Conservation (phyloP, 2,888 invertebrate species). For the Parelbella ahira region DNA sequence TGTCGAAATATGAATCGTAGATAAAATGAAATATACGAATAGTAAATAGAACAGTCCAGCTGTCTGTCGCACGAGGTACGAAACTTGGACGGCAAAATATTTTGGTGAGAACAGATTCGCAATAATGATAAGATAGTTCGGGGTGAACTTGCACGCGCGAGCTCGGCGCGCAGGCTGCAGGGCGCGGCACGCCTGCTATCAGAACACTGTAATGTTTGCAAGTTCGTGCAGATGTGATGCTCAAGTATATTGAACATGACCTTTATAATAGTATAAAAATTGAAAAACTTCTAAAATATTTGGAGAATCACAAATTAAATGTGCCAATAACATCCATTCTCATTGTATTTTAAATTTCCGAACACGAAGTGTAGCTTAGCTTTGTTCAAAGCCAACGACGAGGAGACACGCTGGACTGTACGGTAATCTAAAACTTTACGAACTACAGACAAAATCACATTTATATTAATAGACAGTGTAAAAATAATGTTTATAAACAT, state of each 20-base stretch:
- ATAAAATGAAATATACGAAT: conserved; percentile 43
- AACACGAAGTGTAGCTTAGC: conserved; percentile 13
- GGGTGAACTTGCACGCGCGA: background rate
- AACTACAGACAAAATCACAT: conserved; percentile 73
- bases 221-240: too few relatives aligned
- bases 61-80: conserved; percentile 47
- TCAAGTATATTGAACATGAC: too few relatives aligned
- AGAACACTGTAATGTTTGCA: too few relatives aligned
- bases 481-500: conserved; percentile 78
- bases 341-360: conserved; percentile 6
- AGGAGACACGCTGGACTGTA: conserved; percentile 54
- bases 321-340: too few relatives aligned
- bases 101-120: conserved; percentile 45
- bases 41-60: conserved; percentile 58
- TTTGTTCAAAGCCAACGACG: conserved; percentile 23
- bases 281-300: too few relatives aligned
- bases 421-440: conserved; percentile 54
- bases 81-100: conserved; percentile 77
- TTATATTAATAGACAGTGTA: conserved; percentile 72
- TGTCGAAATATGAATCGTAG: conserved; percentile 61
- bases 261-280: too few relatives aligned
- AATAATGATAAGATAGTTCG: conserved; percentile 3
- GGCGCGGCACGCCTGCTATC: too few relatives aligned
- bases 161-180: too few relatives aligned
- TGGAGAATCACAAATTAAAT: too few relatives aligned